Evolutionary conservation across 2,797 vertebrate species (phyloP), one percentile per base, ranked within the genome.

Genomic region (Capromys pilorides): DNA sequence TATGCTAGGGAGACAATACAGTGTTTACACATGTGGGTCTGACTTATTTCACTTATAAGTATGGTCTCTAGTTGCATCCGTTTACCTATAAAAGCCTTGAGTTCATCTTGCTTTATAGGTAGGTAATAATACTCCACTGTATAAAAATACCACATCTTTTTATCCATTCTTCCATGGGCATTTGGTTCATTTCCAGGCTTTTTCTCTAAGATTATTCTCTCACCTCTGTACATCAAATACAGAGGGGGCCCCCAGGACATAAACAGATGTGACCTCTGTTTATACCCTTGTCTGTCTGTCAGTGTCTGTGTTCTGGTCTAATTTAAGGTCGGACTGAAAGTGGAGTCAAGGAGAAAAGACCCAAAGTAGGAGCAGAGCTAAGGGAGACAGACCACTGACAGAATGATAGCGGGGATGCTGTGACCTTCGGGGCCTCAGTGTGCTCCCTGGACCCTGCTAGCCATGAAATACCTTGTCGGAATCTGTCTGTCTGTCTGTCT

Each of bases 161-260:
- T 57, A 57, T 57, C 16, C 54, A 57, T 16, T 57, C 54, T 57
- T 57, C 54, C 54, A 57, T 57, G 54, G 14, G 54, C 54, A 57
- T 57, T 57, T 57, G 16, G 54, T 14, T 19, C 18, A 18, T 57
- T 57, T 57, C 54, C 54, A 57, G 90, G 41, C 10, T 66, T 80
- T 94, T 95, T 84, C 11, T 79, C 45, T 28, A 87, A 85, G 78
- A 59, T 84, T n/a, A 33, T 75, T 41, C 28, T 88, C 82, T 54
- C 8, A 6, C 18, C 2, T 28, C 36, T 41, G 4, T 67, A 28
- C 5, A 13, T 77, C n/a, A 87, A 69, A 73, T 41, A 69, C 9
- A 69, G 67, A 90, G 41, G 18, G 78, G 69, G 61, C 39, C n/a
- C 86, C 41, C 54, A 91, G 54, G 45, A 85, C 61, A 51, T 26